Percentiles rank a stretch among this genome's conserved stretches.
phyloP scores from a whole-genome alignment of 1,140 invertebrate species.

The Macrotrachela quadricornifera region DNA sequence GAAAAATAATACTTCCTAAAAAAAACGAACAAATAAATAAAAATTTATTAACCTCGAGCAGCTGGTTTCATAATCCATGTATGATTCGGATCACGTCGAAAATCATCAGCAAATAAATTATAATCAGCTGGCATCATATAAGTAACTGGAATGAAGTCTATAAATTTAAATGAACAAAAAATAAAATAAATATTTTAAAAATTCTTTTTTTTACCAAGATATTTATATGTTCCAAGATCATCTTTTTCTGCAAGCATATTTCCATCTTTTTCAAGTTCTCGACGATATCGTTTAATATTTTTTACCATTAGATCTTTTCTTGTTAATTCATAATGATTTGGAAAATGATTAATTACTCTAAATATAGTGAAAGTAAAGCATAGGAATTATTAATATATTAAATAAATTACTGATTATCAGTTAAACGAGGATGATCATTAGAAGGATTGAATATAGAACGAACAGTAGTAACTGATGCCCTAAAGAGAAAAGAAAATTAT shows the following conservation, averaged over 20 bases:
- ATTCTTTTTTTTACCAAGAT: slow-evolving; percentile 46
- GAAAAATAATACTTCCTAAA: not conserved
- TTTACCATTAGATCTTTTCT: slow-evolving; percentile 80
- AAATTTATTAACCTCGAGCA: slow-evolving; percentile 41
- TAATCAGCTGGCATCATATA: slow-evolving; percentile 79
- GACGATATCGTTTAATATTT: slow-evolving; percentile 76
- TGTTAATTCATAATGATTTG: slow-evolving; percentile 52
- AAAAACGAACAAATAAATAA: not conserved
- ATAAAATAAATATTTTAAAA: not conserved
- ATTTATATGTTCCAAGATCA: slow-evolving; percentile 35
- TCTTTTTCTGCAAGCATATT: slow-evolving; percentile 58
- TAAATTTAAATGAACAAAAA: slow-evolving; percentile 4
- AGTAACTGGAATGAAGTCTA: slow-evolving; percentile 70
- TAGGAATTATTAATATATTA: not conserved
- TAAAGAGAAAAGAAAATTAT: slow-evolving; percentile 18
- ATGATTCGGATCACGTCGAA: slow-evolving; percentile 61
- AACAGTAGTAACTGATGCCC: slow-evolving; percentile 66
- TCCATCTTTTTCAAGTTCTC: slow-evolving; percentile 69
- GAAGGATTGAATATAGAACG: slow-evolving; percentile 62
- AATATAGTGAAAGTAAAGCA: not conserved
- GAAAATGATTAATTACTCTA: slow-evolving; percentile 59
- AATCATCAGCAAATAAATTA: slow-evolving; percentile 84
- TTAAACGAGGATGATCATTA: slow-evolving; percentile 69
- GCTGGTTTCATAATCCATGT: slow-evolving; percentile 96
- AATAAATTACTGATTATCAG: slow-evolving; percentile 57